Percentiles rank a stretch among this genome's conserved stretches.
Evolutionary conservation across 2,113 vertebrate species (phyloP).

Genomic region (Calidris pygmaea): DNA sequence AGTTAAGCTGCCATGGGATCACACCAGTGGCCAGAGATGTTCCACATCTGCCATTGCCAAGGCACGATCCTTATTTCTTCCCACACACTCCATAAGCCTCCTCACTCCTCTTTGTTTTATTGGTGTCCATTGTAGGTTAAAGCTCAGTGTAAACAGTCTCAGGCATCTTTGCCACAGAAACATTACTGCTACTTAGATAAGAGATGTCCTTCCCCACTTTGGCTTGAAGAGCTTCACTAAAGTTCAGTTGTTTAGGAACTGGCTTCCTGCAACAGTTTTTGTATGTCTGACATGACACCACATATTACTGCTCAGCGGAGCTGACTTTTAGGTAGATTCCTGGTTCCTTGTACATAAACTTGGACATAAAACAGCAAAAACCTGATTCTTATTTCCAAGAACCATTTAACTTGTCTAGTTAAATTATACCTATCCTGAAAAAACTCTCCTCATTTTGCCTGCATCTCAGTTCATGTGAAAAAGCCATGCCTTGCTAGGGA

Average conservation of each 20-base stretch:
- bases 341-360: background rate
- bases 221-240: background rate
- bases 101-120: background rate
- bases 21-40: background rate
- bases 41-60: background rate
- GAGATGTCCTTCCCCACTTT: background rate
- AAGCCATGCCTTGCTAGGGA: background rate
- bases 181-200: background rate
- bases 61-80: background rate
- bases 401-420: background rate
- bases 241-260: background rate
- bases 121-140: background rate
- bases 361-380: background rate
- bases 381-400: background rate
- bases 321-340: background rate
- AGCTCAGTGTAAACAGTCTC: background rate
- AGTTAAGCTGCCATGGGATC: background rate
- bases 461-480: background rate
- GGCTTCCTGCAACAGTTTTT: background rate
- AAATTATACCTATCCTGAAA: background rate
- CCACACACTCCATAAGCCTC: accelerated
- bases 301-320: background rate
- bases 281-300: background rate
- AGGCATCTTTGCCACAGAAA: background rate
- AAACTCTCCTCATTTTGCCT: background rate